Percentiles rank a stretch among this genome's conserved stretches.
phyloP scores from a whole-genome alignment of 1,140 invertebrate genomes.

The Sarcophaga bullata region DNA sequence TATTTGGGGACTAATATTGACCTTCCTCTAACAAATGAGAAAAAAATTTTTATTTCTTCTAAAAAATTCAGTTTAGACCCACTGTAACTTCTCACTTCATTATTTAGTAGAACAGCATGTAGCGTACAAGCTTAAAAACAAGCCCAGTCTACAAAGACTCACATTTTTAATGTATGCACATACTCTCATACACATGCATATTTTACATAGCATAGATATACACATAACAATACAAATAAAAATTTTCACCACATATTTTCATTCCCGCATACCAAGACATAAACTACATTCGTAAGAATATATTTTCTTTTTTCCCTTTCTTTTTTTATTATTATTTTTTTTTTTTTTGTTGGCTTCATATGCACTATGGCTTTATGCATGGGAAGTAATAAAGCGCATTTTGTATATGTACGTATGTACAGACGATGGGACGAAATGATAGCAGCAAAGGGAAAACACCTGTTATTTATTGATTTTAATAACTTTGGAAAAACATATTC shows the following conservation, averaged over 20 bases:
- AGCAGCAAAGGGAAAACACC: no score
- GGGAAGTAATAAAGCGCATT: background rate
- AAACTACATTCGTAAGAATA: slow-evolving; percentile 23
- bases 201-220: background rate
- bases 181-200: background rate
- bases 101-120: slow-evolving; percentile 3
- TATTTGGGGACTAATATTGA: no score
- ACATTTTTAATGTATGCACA: slow-evolving; percentile 21
- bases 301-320: no score
- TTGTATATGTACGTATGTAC: background rate
- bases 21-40: no score
- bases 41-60: background rate
- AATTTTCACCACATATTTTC: background rate
- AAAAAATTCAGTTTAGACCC: background rate
- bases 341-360: background rate
- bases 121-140: slow-evolving; percentile 26
- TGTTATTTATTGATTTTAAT: no score
- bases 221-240: background rate
- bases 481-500: no score
- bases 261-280: background rate
- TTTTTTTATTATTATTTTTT: no score
- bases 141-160: slow-evolving; percentile 31
- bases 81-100: background rate
- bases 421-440: background rate
- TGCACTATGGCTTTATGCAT: slow-evolving; percentile 7